Base-by-base conservation (phyloP, 2,797 vertebrate species). In the Manis crassicaudata region DNA sequence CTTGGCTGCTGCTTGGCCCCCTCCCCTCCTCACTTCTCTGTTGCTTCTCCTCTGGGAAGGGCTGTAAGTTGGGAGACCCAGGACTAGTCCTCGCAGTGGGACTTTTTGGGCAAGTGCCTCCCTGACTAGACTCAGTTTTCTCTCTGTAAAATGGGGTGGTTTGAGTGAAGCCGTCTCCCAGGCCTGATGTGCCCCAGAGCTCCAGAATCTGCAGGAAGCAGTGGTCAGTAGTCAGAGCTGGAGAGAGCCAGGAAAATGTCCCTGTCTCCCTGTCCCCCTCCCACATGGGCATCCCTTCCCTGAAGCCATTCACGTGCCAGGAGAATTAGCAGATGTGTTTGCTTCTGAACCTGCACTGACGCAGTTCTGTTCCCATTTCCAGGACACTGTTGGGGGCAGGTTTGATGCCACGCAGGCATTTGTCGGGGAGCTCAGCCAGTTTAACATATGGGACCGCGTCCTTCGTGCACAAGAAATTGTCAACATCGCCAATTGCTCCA, bases 371-470 rank as follows among this genome's bases (percentile, higher is more conserved):
- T 21, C 97, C 88, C 97, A 96, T 98, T 92, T 94, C 29, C 98
- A 99, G 99, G 99, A 99, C 93, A 99, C 99, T 0, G 99, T 99
- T 7, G 99, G 99, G 52, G 99, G 99, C 83, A 99, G 99, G 90
- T 99, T 99, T 27, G 99, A 99, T 56, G 99, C 99, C 14, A 99
- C 99, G 5, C 99, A 99, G 98, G 99, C 99, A 3, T 99, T 99
- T 2, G 99, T 99, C 73, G 99, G 99, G 67, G 99, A 99, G 98
- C 98, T 99, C 98, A 99, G 99, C 98, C 99, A 99, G 98, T 99
- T 99, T 98, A 99, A 99, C 98, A 99, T 99, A 95, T 99, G 99
- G 99, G 99, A 99, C 98, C 99, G 99, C 1, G 98, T 99, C 84
- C 99, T 99, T 81, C 99, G 99, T 60, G 98, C 99, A 0, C 98